Evolutionary conservation across 2,797 vertebrate genomes (phyloP).

Genomic region (Sphaeramia orbicularis): DNA sequence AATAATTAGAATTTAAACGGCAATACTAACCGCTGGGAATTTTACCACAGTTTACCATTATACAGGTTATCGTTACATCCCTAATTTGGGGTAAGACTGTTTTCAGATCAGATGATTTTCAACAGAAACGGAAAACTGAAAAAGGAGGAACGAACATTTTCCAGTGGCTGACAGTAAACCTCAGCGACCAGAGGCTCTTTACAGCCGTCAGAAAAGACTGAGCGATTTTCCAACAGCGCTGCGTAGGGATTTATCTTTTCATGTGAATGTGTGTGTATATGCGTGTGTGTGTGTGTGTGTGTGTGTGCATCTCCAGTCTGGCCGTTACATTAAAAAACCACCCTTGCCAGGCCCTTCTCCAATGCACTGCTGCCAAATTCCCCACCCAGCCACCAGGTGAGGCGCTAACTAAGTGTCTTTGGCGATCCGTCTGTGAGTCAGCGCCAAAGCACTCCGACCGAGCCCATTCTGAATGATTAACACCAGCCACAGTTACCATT

Average conservation of each 20-base stretch:
- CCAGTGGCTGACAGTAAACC: constrained; percentile 61
- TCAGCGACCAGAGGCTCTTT: constrained; percentile 52
- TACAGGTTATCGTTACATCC: too few relatives aligned
- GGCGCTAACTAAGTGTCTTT: constrained; percentile 28
- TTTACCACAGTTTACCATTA: too few relatives aligned
- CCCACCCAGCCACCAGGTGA: constrained; percentile 66
- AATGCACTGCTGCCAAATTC: constrained; percentile 54
- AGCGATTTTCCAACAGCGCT: constrained; percentile 55
- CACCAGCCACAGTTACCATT: constrained; percentile 41
- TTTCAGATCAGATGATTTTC: constrained; percentile 22
- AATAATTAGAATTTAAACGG: too few relatives aligned
- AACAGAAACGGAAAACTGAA: constrained; percentile 33
- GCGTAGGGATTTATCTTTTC: constrained; percentile 25
- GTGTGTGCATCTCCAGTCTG: not conserved
- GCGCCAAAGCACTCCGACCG: constrained; percentile 23
- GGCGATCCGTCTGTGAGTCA: constrained; percentile 55
- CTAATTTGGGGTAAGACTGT: not conserved
- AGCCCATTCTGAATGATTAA: constrained; percentile 45
- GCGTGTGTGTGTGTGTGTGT: not conserved
- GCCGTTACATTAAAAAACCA: constrained; percentile 1
- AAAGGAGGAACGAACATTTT: constrained; percentile 60
- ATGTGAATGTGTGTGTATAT: not conserved
- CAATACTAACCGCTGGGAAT: too few relatives aligned
- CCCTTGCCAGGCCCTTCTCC: constrained; percentile 8
- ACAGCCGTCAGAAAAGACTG: constrained; percentile 40